Evolutionary conservation across 2,797 vertebrate species (phyloP).

Genomic region (Gephyroberyx darwinii): DNA sequence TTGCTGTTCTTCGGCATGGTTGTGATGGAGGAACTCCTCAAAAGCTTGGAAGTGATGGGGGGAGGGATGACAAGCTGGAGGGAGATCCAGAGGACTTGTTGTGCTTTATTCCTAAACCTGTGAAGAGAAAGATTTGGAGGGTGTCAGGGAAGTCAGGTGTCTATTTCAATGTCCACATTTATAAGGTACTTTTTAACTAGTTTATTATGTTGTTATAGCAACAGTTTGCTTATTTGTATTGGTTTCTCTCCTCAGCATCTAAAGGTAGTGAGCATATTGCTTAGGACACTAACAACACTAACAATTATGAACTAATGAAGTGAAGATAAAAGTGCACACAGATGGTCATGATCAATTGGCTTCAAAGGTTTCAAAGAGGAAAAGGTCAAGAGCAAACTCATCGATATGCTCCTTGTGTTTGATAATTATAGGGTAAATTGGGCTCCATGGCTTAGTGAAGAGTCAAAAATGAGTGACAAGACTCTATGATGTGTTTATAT

Average conservation of each 20-base stretch:
- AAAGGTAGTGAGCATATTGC: no score
- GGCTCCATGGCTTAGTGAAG: no score
- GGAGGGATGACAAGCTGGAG: not conserved
- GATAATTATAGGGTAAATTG: not conserved
- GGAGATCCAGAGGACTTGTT: conserved; percentile 25
- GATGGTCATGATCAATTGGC: no score
- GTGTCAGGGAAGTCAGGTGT: not conserved
- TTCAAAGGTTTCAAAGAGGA: no score
- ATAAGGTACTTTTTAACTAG: not conserved
- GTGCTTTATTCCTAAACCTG: conserved; percentile 62
- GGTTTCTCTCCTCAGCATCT: not conserved
- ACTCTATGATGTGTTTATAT: no score
- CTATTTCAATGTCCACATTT: not conserved
- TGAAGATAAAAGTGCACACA: not conserved
- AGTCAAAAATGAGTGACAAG: no score
- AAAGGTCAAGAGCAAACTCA: not conserved
- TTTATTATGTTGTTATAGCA: not conserved
- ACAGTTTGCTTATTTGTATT: not conserved
- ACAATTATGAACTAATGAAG: no score
- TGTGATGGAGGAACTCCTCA: conserved; percentile 40
- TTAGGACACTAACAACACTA: no score
- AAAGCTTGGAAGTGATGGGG: conserved; percentile 28
- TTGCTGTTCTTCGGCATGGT: conserved; percentile 97
- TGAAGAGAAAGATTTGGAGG: conserved; percentile 35
- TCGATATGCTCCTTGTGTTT: not conserved